Percentiles rank a stretch among this genome's conserved stretches.
Evolutionary conservation across 1,140 invertebrate species (phyloP).

Genomic region (Chlorops oryzae): DNA sequence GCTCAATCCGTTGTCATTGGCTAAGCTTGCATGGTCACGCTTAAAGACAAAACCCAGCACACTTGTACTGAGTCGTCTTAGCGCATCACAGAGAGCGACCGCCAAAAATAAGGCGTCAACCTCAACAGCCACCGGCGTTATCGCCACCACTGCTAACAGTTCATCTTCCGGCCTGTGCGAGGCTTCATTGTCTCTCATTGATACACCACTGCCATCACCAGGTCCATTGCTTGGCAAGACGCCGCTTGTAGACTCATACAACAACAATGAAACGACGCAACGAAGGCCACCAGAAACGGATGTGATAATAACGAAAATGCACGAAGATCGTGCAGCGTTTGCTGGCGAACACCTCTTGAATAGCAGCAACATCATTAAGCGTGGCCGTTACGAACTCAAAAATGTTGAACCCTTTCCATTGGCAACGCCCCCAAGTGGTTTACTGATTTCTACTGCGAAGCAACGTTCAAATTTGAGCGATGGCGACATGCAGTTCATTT

Average conservation of each 20-base stretch:
- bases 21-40: conserved; percentile 42
- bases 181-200: conserved; percentile 34
- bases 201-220: conserved; percentile 63
- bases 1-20: conserved; percentile 43
- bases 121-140: conserved; percentile 9
- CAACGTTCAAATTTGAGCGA: too few species aligned
- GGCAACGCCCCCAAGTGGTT: not conserved
- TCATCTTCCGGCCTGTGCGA: not conserved
- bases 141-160: not conserved
- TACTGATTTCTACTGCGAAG: too few species aligned
- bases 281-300: conserved; percentile 28
- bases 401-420: not conserved
- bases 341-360: not conserved
- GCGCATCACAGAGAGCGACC: conserved; percentile 31
- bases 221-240: conserved; percentile 74
- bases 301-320: conserved; percentile 44
- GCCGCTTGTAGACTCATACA: conserved; percentile 59
- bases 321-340: conserved; percentile 41
- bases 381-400: too few species aligned
- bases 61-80: conserved; percentile 48
- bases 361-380: not conserved
- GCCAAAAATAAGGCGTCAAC: conserved; percentile 23
- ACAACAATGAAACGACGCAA: conserved; percentile 21
- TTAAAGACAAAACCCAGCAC: conserved; percentile 51
- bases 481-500: conserved; percentile 18